These are phyloP conservation scores for Mellivora capensis DNA, from an alignment of 2,113 vertebrate genomes.

Conservation along the genomic window DNA sequence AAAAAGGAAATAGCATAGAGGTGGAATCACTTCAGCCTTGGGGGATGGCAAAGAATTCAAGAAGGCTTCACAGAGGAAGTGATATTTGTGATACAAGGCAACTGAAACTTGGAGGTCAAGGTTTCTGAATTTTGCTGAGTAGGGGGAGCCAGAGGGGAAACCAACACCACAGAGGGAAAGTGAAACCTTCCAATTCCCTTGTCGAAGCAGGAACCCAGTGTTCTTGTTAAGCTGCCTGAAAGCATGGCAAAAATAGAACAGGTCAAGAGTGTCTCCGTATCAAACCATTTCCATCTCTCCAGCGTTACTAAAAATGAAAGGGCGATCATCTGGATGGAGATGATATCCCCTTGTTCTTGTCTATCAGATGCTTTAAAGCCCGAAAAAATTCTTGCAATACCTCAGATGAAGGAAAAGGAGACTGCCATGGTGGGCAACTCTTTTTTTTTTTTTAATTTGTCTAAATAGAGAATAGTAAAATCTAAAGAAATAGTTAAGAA, in stretches of 20 bases:
- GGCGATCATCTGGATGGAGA: background rate
- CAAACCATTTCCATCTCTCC: conserved; percentile 31
- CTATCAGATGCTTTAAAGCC: conserved; percentile 15
- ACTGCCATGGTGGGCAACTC: background rate
- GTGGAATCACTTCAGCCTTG: background rate
- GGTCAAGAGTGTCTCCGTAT: conserved; percentile 20
- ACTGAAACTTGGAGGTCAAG: background rate
- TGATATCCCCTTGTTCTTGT: background rate
- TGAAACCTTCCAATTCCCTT: conserved; percentile 14
- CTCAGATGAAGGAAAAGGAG: conserved; percentile 16
- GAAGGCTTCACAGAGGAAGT: background rate
- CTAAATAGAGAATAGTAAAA: background rate
- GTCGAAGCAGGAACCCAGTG: background rate
- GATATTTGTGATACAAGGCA: background rate
- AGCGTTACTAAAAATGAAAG: background rate
- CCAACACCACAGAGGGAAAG: background rate
- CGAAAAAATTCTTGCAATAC: background rate
- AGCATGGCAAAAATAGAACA: conserved; percentile 50
- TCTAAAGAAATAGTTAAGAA: conserved; percentile 12
- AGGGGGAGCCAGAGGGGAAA: background rate
- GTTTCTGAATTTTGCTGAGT: conserved; percentile 9
- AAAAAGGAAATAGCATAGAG: background rate
- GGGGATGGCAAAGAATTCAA: background rate
- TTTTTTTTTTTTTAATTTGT: background rate
- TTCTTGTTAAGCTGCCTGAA: conserved; percentile 34